Evolutionary conservation across 2,797 vertebrate genomes (phyloP).

Genomic region (Sebastes iracundus): DNA sequence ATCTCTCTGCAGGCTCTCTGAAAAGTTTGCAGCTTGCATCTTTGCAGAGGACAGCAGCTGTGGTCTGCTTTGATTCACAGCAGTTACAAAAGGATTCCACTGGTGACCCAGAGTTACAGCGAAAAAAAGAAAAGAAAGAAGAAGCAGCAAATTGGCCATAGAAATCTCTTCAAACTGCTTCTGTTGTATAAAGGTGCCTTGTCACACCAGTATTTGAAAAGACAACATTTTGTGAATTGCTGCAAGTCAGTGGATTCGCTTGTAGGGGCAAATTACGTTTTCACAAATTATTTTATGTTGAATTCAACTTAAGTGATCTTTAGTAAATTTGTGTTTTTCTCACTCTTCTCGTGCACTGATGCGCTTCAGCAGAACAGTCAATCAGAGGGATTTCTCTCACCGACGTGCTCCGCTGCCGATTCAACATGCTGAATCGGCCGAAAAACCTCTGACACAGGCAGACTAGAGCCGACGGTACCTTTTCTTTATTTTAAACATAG

Average conservation of each 20-base stretch:
- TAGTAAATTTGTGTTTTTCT: neutral
- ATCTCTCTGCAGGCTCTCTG: neutral
- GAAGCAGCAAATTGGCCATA: neutral
- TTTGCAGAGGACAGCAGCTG: slow-evolving; percentile 8
- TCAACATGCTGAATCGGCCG: too few relatives aligned
- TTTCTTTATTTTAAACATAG: too few relatives aligned
- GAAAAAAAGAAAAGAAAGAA: neutral
- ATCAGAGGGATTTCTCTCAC: too few relatives aligned
- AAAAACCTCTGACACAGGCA: too few relatives aligned
- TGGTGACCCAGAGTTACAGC: slow-evolving; percentile 14
- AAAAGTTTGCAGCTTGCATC: neutral
- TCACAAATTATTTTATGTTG: neutral
- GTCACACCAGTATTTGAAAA: neutral
- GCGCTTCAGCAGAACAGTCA: too few relatives aligned
- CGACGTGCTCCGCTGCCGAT: too few relatives aligned
- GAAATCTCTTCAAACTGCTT: neutral
- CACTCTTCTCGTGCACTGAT: too few relatives aligned
- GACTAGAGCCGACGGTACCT: too few relatives aligned
- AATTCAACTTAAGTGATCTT: neutral
- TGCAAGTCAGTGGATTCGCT: neutral
- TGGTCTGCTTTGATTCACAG: slow-evolving; percentile 11
- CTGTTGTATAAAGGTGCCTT: neutral
- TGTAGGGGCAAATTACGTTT: neutral
- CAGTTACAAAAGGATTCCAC: slow-evolving; percentile 29
- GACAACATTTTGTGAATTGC: neutral